Conservation (phyloP, 2,888 invertebrate species). For the Lordiphosa fenestrarum region DNA sequence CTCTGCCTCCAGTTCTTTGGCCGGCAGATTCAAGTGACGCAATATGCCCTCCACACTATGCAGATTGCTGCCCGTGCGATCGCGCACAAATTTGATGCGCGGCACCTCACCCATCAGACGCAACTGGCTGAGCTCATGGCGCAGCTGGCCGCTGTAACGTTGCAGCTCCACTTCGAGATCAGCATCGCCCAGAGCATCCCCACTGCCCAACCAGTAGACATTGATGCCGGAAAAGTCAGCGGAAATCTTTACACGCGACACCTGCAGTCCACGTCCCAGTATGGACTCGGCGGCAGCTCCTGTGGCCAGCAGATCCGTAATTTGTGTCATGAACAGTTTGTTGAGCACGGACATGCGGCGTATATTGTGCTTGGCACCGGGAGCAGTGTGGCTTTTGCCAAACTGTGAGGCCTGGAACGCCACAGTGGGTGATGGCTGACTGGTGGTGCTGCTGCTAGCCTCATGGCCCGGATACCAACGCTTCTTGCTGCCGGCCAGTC, state of each 20-base stretch:
- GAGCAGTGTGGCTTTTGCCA: constrained; percentile 32
- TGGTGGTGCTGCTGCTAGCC: background rate
- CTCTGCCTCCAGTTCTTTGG: constrained; percentile 6
- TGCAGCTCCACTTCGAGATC: constrained; percentile 83
- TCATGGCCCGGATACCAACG: constrained; percentile 69
- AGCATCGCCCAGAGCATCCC: constrained; percentile 56
- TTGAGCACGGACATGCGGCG: constrained; percentile 86
- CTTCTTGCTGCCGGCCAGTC: constrained; percentile 74
- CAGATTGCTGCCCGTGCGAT: constrained; percentile 82
- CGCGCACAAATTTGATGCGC: constrained; percentile 87
- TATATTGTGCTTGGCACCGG: constrained; percentile 81
- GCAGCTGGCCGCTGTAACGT: constrained; percentile 82
- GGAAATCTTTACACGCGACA: constrained; percentile 86
- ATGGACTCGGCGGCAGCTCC: constrained; percentile 84
- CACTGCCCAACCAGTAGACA: constrained; percentile 87
- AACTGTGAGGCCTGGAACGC: constrained; percentile 54
- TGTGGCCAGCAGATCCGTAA: constrained; percentile 89
- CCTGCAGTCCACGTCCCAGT: constrained; percentile 85
- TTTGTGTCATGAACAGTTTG: constrained; percentile 89
- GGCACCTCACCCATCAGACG: constrained; percentile 89
- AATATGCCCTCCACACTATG: constrained; percentile 84
- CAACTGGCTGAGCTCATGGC: constrained; percentile 88
- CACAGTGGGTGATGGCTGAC: constrained; percentile 26
- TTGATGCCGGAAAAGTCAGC: constrained; percentile 85
- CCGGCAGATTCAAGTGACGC: constrained; percentile 46